Evolutionary conservation across 2,888 invertebrate genomes (phyloP).

Genomic region (Asteroscopus sphinx): DNA sequence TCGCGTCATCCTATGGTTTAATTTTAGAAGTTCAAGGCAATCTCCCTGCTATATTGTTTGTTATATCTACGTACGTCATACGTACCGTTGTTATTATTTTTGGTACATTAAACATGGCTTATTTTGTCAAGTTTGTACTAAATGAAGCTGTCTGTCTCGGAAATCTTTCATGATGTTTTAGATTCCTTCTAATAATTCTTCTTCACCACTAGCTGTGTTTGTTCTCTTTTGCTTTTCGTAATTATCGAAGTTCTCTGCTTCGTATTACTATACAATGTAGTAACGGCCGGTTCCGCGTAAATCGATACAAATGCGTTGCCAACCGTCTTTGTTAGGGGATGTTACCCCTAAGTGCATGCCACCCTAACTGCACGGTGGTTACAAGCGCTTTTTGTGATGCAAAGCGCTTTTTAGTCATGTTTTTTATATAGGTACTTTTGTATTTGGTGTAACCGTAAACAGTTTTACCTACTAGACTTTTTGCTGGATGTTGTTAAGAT

Average conservation of each 20-base stretch:
- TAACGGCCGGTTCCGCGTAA: constrained; percentile 57
- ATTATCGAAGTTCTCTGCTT: constrained; percentile 21
- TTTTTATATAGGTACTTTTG: constrained; percentile 37
- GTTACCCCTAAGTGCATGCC: constrained; percentile 68
- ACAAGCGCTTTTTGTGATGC: constrained; percentile 65
- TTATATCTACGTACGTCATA: constrained; percentile 1
- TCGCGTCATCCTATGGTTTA: constrained; percentile 1
- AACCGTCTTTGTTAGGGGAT: constrained; percentile 82
- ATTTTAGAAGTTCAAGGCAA: constrained; percentile 18
- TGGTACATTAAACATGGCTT: neutral
- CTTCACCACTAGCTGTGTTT: neutral
- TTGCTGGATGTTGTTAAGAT: neutral
- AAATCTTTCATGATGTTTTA: neutral
- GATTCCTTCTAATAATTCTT: constrained; percentile 7
- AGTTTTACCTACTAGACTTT: neutral
- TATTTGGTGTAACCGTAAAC: constrained; percentile 4
- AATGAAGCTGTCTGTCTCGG: neutral
- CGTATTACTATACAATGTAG: constrained; percentile 41
- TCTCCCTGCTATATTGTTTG: constrained; percentile 1
- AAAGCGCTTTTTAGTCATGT: constrained; percentile 58
- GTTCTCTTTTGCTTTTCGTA: constrained; percentile 11
- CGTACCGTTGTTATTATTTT: neutral
- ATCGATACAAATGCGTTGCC: constrained; percentile 81
- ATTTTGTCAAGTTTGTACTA: neutral
- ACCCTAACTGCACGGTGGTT: constrained; percentile 65